A percentile compares a stretch with the other conserved stretches of the same genome.
Conservation (phyloP, 1,140 invertebrate genomes). For the Olivierus martensii region DNA sequence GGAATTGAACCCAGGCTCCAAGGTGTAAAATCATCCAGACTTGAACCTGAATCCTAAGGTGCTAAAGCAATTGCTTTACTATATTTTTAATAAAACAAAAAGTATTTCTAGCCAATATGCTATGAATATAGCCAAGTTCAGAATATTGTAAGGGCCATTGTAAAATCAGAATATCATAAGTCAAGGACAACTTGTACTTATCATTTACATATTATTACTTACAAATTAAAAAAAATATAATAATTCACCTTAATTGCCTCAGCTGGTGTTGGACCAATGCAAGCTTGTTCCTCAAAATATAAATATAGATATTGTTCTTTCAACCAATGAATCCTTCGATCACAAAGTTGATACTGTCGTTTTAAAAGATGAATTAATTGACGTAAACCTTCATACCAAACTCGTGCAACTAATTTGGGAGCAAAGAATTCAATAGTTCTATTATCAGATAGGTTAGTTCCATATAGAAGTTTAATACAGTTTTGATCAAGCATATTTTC, state of each 20-base stretch:
- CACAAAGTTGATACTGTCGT: slow-evolving; percentile 58
- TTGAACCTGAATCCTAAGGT: no score
- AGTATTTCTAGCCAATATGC: no score
- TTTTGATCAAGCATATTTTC: slow-evolving; percentile 41
- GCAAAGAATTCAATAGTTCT: slow-evolving; percentile 58
- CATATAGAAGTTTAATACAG: slow-evolving; percentile 54
- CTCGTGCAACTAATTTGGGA: slow-evolving; percentile 48
- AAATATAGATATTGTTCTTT: slow-evolving; percentile 83
- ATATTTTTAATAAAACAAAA: no score
- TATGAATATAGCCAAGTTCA: no score
- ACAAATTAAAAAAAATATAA: not conserved
- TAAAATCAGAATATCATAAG: no score
- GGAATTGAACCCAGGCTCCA: no score
- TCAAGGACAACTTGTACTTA: no score
- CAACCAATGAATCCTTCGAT: slow-evolving; percentile 74
- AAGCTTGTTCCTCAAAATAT: slow-evolving; percentile 65
- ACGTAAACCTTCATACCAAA: slow-evolving; percentile 50
- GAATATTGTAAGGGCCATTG: no score
- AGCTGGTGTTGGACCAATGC: slow-evolving; percentile 67
- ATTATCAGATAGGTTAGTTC: slow-evolving; percentile 72
- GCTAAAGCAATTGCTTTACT: no score
- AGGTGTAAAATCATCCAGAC: no score
- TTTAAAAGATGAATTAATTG: slow-evolving; percentile 58
- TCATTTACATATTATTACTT: no score
- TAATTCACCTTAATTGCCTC: slow-evolving; percentile 67